A percentile compares a stretch with the other conserved stretches of the same genome.
phyloP scores from a whole-genome alignment of 2,888 invertebrate species.

The Sepiola atlantica region DNA sequence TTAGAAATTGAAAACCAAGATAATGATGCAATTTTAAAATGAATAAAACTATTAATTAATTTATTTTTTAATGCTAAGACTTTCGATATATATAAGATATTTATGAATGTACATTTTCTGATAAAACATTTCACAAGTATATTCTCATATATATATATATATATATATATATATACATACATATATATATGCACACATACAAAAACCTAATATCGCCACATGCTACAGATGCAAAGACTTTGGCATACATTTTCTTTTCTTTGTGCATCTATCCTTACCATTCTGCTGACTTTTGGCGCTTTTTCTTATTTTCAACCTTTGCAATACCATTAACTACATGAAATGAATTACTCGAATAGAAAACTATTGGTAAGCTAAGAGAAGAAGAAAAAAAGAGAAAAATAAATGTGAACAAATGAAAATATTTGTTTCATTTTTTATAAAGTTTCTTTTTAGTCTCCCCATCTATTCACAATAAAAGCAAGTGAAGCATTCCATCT shows the following conservation, averaged over 20 bases:
- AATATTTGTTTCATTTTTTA: conserved; percentile 3
- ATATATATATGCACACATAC: neutral
- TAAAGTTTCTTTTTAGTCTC: neutral
- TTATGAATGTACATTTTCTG: neutral
- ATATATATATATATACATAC: too few species aligned
- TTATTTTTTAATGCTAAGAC: too few species aligned
- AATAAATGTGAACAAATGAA: neutral
- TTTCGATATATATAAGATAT: too few species aligned
- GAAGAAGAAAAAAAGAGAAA: neutral
- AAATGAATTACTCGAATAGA: neutral
- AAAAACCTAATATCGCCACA: neutral
- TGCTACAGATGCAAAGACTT: neutral
- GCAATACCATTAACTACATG: conserved; percentile 32
- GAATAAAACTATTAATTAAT: too few species aligned
- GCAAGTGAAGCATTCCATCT: neutral
- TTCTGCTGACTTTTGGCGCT: neutral
- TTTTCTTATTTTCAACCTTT: neutral
- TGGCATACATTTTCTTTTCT: neutral
- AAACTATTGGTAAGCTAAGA: neutral
- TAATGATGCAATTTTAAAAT: too few species aligned
- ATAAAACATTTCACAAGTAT: neutral
- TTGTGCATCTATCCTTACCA: neutral
- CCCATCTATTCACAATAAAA: neutral
- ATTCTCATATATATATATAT: neutral
- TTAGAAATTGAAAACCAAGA: too few species aligned